A percentile compares a stretch with the other conserved stretches of the same genome.
phyloP scores from a whole-genome alignment of 2,888 invertebrate genomes.

The Neocrepidodera transversa region DNA sequence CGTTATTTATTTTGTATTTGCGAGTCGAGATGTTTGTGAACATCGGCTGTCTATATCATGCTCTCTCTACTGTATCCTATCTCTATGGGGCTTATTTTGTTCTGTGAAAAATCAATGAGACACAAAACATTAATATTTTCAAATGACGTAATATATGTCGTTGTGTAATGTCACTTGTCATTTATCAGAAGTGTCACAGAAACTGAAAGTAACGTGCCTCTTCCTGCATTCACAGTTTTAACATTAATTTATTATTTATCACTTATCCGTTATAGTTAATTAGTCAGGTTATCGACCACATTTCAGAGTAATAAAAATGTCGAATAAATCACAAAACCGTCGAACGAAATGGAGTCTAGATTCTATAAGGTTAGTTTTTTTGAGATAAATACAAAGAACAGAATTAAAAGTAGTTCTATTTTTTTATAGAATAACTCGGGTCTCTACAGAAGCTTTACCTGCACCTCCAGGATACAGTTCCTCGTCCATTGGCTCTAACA shows the following conservation, averaged over 20 bases:
- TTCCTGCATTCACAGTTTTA: constrained; percentile 15
- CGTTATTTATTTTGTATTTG: too few relatives aligned
- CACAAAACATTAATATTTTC: too few relatives aligned
- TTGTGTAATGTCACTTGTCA: too few relatives aligned
- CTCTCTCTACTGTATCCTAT: too few relatives aligned
- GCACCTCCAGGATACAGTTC: constrained; percentile 87
- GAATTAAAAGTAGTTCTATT: not conserved
- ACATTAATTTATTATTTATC: constrained; percentile 31
- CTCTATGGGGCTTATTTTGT: too few relatives aligned
- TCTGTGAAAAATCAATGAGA: too few relatives aligned
- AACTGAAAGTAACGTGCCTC: too few relatives aligned
- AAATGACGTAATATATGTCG: too few relatives aligned
- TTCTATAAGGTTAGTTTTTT: constrained; percentile 49
- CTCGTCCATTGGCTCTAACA: constrained; percentile 73
- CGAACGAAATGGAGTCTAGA: constrained; percentile 58
- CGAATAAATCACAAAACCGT: constrained; percentile 45
- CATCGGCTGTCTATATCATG: too few relatives aligned
- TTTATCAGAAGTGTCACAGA: too few relatives aligned
- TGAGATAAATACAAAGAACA: not conserved
- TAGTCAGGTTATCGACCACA: constrained; percentile 2
- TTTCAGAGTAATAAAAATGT: constrained; percentile 31
- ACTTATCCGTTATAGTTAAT: constrained; percentile 4
- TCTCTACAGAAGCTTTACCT: constrained; percentile 61
- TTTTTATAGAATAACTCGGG: constrained; percentile 42
- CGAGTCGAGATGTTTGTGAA: too few relatives aligned